Percentiles rank a stretch among this genome's conserved stretches.
Conservation (phyloP, 1,140 invertebrate species). For the Ylistrum balloti region DNA sequence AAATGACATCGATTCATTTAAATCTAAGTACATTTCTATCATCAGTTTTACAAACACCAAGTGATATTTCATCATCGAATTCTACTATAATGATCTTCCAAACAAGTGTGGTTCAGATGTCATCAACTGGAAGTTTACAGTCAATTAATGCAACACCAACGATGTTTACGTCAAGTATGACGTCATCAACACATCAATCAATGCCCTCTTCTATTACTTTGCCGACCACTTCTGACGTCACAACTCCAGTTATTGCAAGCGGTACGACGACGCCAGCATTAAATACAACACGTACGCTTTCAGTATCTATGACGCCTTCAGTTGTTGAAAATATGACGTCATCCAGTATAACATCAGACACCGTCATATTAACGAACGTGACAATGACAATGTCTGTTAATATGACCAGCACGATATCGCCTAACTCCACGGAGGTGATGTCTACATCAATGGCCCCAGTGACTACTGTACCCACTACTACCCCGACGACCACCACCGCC, state of each 20-base stretch:
- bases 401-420: background rate
- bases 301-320: background rate
- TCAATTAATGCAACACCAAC: background rate
- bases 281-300: background rate
- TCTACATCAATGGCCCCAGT: slow-evolving; percentile 13
- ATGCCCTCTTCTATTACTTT: background rate
- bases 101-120: background rate
- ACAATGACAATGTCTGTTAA: background rate
- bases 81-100: background rate
- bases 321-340: background rate
- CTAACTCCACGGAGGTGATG: background rate
- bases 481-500: background rate
- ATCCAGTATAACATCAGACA: background rate
- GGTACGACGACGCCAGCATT: background rate
- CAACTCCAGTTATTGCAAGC: background rate
- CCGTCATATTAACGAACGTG: background rate
- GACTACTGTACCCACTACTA: background rate
- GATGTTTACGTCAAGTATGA: background rate
- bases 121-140: background rate
- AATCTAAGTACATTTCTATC: background rate
- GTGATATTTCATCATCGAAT: slow-evolving; percentile 4
- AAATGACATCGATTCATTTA: background rate
- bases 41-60: background rate
- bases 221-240: background rate
- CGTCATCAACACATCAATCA: background rate